Percentiles rank a stretch among this genome's conserved stretches.
These are phyloP conservation scores for Allacma fusca DNA, from an alignment of 2,888 invertebrate species.

Conservation along the genomic window DNA sequence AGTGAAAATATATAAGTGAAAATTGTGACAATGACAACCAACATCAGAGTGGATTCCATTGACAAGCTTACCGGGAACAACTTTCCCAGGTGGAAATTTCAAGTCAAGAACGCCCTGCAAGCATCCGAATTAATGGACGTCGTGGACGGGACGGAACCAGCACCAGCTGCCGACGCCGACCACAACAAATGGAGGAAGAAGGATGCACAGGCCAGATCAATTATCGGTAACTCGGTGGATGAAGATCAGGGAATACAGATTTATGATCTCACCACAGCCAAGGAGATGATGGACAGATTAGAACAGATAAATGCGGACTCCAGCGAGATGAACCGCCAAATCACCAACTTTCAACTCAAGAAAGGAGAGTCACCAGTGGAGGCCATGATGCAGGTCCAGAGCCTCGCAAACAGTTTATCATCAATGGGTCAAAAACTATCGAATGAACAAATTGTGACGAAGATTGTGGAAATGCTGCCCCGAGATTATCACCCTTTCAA, in stretches of 20 bases:
- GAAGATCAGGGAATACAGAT: not conserved
- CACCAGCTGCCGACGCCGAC: too few relatives aligned
- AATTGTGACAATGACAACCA: too few relatives aligned
- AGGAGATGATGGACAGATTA: not conserved
- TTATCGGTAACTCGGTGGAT: not conserved
- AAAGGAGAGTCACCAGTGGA: constrained; percentile 20
- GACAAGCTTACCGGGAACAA: too few relatives aligned
- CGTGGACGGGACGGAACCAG: too few relatives aligned
- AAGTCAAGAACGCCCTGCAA: too few relatives aligned
- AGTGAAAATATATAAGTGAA: too few relatives aligned
- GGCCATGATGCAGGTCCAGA: constrained; percentile 27
- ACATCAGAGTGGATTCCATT: too few relatives aligned
- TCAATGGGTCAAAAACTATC: constrained; percentile 31
- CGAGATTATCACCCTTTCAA: constrained; percentile 35
- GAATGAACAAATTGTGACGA: constrained; percentile 21
- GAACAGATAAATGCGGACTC: not conserved
- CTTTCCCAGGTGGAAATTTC: too few relatives aligned
- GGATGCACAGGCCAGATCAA: too few relatives aligned
- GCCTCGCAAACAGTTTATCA: constrained; percentile 11
- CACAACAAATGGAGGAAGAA: too few relatives aligned
- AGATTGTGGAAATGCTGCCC: constrained; percentile 36
- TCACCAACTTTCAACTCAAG: not conserved
- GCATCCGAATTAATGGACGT: too few relatives aligned
- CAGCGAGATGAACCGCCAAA: not conserved
- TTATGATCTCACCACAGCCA: not conserved